Evolutionary conservation across 1,140 invertebrate species (phyloP).

Genomic region (Drosophila prosaltans): DNA sequence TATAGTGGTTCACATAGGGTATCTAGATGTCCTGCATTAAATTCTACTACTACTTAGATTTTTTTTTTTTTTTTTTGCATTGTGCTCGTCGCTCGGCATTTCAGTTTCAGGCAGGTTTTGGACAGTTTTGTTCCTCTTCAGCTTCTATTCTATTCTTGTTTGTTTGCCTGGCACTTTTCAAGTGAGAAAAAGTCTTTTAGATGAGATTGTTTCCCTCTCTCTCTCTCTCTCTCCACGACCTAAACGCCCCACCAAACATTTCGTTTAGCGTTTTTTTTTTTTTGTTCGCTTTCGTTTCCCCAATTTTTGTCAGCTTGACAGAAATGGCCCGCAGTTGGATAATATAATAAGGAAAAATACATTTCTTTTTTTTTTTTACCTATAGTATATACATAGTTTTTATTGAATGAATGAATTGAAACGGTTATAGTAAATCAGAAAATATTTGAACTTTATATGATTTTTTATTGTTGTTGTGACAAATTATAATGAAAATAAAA

Average conservation of each 20-base stretch:
- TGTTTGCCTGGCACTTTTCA: slow-evolving; percentile 41
- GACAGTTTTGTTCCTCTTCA: slow-evolving; percentile 30
- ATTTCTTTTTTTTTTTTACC: not conserved
- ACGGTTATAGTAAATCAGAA: too few species aligned
- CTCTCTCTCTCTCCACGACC: slow-evolving; percentile 16
- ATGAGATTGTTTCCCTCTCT: slow-evolving; percentile 43
- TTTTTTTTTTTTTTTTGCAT: slow-evolving; percentile 22
- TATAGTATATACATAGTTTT: slow-evolving; percentile 3
- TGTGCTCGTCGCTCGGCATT: slow-evolving; percentile 33
- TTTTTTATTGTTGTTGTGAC: too few species aligned
- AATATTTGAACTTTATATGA: too few species aligned
- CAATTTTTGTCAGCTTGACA: slow-evolving; percentile 31
- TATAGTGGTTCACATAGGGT: not conserved
- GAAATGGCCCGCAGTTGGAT: slow-evolving; percentile 31
- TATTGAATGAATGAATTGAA: not conserved
- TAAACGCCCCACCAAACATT: not conserved
- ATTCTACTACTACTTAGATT: not conserved
- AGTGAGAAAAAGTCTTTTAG: slow-evolving; percentile 42
- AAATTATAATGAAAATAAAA: too few species aligned
- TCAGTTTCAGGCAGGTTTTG: slow-evolving; percentile 48
- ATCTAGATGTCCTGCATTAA: not conserved
- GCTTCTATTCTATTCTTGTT: slow-evolving; percentile 32
- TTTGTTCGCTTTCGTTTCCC: not conserved
- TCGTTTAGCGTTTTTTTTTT: slow-evolving; percentile 3
- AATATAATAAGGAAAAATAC: slow-evolving; percentile 9